phyloP scores from a whole-genome alignment of 2,888 invertebrate species.

The Podabrus alpinus region DNA sequence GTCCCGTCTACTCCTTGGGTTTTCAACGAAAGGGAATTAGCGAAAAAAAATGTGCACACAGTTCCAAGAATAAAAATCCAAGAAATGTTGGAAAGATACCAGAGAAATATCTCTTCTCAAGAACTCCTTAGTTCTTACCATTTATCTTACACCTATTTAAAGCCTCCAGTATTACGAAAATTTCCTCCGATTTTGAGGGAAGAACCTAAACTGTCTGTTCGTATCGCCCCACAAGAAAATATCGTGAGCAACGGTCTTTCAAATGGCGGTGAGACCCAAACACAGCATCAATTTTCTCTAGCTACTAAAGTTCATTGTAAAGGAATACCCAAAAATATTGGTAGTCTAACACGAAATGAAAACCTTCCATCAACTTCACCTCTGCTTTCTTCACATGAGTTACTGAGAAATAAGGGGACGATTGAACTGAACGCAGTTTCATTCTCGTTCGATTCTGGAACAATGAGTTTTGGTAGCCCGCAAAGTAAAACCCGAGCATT shows the following conservation, averaged over 20 bases:
- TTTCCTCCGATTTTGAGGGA: conserved; percentile 43
- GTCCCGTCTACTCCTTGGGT: conserved; percentile 83
- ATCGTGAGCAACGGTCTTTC: not conserved
- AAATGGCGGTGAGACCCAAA: not conserved
- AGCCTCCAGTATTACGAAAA: conserved; percentile 58
- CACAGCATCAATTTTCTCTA: not conserved
- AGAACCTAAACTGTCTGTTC: not conserved
- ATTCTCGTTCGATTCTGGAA: not conserved
- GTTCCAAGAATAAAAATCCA: conserved; percentile 69
- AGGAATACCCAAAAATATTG: not conserved
- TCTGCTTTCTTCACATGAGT: not conserved
- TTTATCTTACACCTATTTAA: conserved; percentile 53
- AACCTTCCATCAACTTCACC: not conserved
- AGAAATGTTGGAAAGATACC: conserved; percentile 60
- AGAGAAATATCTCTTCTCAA: conserved; percentile 55
- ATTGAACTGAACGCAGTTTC: not conserved
- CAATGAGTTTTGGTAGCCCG: not conserved
- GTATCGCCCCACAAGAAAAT: not conserved
- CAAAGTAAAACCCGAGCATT: not conserved
- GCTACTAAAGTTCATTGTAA: not conserved
- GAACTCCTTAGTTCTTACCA: conserved; percentile 53
- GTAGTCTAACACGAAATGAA: not conserved
- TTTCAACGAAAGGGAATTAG: conserved; percentile 62
- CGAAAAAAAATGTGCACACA: conserved; percentile 68
- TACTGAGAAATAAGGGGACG: not conserved